These are phyloP conservation scores for Phalacrocorax brasilianus DNA, from an alignment of 2,113 vertebrate genomes.

Conservation along the genomic window DNA sequence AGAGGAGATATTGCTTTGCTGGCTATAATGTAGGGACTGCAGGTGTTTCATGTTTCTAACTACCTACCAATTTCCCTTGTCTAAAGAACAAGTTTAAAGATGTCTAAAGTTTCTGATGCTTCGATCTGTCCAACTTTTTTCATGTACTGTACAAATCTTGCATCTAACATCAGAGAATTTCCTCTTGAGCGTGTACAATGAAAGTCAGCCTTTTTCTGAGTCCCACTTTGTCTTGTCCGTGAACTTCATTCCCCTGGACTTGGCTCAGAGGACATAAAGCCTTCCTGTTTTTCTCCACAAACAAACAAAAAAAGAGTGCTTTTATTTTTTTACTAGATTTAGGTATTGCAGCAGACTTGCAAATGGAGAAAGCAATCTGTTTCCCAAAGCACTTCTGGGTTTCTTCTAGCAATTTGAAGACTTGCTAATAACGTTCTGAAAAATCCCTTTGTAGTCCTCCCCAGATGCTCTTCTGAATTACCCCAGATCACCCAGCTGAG, in stretches of 20 bases:
- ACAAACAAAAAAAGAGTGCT: neutral
- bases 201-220: neutral
- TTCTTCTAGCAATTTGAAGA: neutral
- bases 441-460: neutral
- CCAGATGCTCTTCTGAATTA: neutral
- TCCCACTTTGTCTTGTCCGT: neutral
- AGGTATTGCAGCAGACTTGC: neutral
- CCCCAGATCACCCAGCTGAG: neutral
- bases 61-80: neutral
- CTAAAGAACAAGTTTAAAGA: neutral
- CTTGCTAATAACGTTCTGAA: neutral
- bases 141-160: neutral
- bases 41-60: neutral
- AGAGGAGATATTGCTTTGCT: neutral
- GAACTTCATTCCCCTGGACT: neutral
- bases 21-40: neutral
- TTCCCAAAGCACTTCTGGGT: neutral
- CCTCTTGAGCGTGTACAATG: neutral
- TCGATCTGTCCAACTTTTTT: neutral
- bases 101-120: neutral
- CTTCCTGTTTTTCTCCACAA: neutral
- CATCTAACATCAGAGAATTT: neutral
- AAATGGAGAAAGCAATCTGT: neutral
- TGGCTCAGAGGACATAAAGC: neutral
- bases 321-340: neutral